Conservation (phyloP, 2,888 invertebrate genomes). For the Philhelius pedissequus region DNA sequence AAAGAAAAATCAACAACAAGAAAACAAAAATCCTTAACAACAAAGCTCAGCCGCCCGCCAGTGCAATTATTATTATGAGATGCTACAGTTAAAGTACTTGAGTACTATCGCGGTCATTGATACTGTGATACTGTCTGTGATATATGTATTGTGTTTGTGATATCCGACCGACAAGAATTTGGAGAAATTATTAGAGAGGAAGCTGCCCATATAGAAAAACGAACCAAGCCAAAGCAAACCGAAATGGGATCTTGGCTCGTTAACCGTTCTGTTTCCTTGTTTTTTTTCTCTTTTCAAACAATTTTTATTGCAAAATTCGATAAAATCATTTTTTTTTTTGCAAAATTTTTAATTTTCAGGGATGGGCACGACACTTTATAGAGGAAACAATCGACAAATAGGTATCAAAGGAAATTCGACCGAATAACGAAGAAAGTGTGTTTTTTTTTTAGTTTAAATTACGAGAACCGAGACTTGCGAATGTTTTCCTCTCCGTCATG, state of each 20-base stretch:
- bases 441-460: background rate
- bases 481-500: conserved; percentile 38
- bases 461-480: conserved; percentile 31
- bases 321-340: background rate
- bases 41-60: background rate
- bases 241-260: background rate
- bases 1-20: background rate
- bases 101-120: conserved; percentile 55
- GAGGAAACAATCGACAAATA: conserved; percentile 18
- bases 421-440: conserved; percentile 7
- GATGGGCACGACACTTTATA: conserved; percentile 1
- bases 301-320: background rate
- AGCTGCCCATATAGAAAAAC: background rate
- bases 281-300: background rate
- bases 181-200: conserved; percentile 14
- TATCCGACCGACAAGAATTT: conserved; percentile 27
- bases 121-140: conserved; percentile 30
- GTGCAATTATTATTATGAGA: background rate
- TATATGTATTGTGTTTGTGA: conserved; percentile 12
- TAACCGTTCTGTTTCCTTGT: conserved; percentile 11
- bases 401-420: conserved; percentile 22
- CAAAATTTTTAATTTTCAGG: background rate
- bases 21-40: background rate
- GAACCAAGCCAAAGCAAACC: background rate
- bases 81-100: conserved; percentile 20